A percentile compares a stretch with the other conserved stretches of the same genome.
phyloP scores from a whole-genome alignment of 1,140 invertebrate species.

The Nixonia krombeini region DNA sequence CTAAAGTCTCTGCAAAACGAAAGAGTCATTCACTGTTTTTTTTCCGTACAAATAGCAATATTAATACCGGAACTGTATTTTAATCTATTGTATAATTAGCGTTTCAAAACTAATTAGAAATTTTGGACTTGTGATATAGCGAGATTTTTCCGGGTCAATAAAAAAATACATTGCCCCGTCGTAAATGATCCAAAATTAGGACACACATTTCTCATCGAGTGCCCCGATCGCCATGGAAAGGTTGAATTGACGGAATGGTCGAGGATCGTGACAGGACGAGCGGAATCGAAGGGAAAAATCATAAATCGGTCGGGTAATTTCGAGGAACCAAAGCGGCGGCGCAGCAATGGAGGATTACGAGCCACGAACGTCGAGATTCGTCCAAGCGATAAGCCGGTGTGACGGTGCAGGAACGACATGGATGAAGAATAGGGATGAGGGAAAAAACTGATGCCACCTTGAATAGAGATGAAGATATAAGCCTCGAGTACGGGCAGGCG shows the following conservation, averaged over 20 bases:
- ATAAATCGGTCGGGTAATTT: conserved; percentile 1
- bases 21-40: too few species aligned
- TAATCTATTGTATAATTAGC: too few species aligned
- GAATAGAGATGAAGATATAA: conserved; percentile 58
- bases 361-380: conserved; percentile 45
- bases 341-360: conserved; percentile 48
- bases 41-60: too few species aligned
- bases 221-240: background rate
- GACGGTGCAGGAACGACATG: conserved; percentile 20
- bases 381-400: conserved; percentile 33
- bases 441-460: conserved; percentile 53
- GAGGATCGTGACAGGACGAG: background rate
- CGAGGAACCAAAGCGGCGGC: conserved; percentile 26
- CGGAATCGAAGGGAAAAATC: background rate
- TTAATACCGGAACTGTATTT: too few species aligned
- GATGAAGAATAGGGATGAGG: conserved; percentile 34
- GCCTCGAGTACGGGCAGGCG: conserved; percentile 50
- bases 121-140: too few species aligned
- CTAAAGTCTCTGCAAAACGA: too few species aligned
- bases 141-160: too few species aligned
- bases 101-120: too few species aligned
- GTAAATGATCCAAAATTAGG: too few species aligned
- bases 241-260: background rate
- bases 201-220: too few species aligned
- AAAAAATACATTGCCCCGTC: too few species aligned